Evolutionary conservation across 2,113 vertebrate genomes (phyloP), one percentile per base, ranked within the genome.

Genomic region (Vulpes lagopus): DNA sequence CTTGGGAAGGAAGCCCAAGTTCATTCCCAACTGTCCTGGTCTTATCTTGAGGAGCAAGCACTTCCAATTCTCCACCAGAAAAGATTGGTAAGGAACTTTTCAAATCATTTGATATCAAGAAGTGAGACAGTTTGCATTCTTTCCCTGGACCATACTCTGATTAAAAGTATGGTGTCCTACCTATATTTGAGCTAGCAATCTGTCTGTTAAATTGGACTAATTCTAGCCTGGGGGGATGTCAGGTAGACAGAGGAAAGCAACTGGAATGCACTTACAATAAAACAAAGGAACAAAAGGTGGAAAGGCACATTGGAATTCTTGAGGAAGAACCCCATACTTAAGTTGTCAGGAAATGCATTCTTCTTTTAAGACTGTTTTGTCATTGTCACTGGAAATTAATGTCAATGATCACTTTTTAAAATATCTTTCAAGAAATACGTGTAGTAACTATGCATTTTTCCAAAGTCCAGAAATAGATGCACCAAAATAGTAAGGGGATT

Each of bases 341-440:
- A 62, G 38, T 27, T 93, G 81, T 94, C 94, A 93, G 69, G 16
- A 30, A 93, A 43, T 2, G 12, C 78, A 53, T 80, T 97, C 81
- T 95, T 59, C 51, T 96, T 81, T 79, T 53, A 74, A 94, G 71
- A 88, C n/a, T 69, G 12, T 87, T 69, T 85, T 59, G 59, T 74
- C 73, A 30, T 73, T 80, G 85, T 91, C 74, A 59, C 55, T 84
- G 60, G 53, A 84, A 79, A 93, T 85, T 90, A 49, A 60, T 78
- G 83, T 67, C 80, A 79, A 73, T 78, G 62, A 59, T 64, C 71
- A 51, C 32, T 94, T 64, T 65, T 67, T 23, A 12, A 78, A 87
- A 91, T 49, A 55, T 51, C 65, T 91, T 85, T 67, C 73, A 32
- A 49, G 51, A 91, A 83, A 73, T 27, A 78, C 12, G 5, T 79